Percentiles rank a stretch among this genome's conserved stretches.
Conservation (phyloP, 2,888 invertebrate species). For the Elmis aenea region DNA sequence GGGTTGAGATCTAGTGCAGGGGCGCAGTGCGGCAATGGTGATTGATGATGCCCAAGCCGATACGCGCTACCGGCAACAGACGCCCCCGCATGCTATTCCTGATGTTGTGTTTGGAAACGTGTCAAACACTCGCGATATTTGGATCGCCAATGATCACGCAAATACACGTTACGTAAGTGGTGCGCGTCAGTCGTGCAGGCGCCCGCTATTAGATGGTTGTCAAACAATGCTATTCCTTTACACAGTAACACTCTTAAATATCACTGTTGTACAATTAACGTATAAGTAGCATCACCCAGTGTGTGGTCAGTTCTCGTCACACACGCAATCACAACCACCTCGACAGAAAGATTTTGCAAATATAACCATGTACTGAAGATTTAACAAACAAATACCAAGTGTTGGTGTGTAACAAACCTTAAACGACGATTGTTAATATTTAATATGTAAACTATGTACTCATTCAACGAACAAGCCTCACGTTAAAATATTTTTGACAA, state of each 20-base stretch:
- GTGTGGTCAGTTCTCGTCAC: conserved; percentile 19
- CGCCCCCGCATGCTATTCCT: conserved; percentile 8
- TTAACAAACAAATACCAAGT: too few relatives aligned
- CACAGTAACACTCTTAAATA: too few relatives aligned
- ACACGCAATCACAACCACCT: conserved; percentile 28
- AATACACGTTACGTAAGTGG: not conserved
- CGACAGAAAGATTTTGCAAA: conserved; percentile 11
- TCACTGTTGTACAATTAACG: conserved; percentile 19
- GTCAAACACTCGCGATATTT: conserved; percentile 5
- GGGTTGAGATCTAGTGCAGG: conserved; percentile 35
- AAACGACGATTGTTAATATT: too few relatives aligned
- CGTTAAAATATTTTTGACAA: too few relatives aligned
- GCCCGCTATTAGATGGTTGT: too few relatives aligned
- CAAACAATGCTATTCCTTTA: too few relatives aligned
- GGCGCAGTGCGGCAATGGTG: conserved; percentile 5
- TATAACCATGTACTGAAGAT: too few relatives aligned
- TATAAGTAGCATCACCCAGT: conserved; percentile 23
- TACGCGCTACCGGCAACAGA: conserved; percentile 12
- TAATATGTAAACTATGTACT: too few relatives aligned
- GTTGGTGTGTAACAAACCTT: too few relatives aligned
- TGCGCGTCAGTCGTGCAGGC: not conserved
- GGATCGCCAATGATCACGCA: conserved; percentile 8
- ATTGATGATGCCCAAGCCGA: conserved; percentile 5
- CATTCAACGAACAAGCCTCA: too few relatives aligned
- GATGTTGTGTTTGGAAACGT: conserved; percentile 6